A percentile compares a stretch with the other conserved stretches of the same genome.
phyloP scores from a whole-genome alignment of 2,888 invertebrate genomes.

The Heteromurus nitidus region DNA sequence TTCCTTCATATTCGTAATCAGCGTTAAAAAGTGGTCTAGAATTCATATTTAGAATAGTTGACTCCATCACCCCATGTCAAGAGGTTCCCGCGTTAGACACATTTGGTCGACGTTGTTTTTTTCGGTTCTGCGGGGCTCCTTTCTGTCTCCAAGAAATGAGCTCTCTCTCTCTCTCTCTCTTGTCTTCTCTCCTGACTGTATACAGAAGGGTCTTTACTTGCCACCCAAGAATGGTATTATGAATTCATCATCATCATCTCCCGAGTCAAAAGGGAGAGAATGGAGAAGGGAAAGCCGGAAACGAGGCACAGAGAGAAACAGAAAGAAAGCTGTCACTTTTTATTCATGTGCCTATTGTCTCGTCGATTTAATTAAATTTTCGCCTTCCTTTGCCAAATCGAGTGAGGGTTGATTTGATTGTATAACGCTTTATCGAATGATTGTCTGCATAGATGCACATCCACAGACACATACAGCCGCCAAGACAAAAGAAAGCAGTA shows the following conservation, averaged over 20 bases:
- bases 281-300: neutral
- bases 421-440: constrained; percentile 12
- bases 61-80: neutral
- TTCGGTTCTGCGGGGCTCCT: neutral
- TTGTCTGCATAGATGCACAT: neutral
- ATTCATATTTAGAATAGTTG: neutral
- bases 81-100: neutral
- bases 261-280: neutral
- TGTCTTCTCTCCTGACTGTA: neutral
- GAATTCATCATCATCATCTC: constrained; percentile 4
- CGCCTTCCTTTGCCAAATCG: constrained; percentile 30
- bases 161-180: too few species aligned
- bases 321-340: constrained; percentile 38
- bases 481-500: too few species aligned
- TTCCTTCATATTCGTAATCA: neutral
- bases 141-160: too few species aligned
- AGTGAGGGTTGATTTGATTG: constrained; percentile 13
- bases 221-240: constrained; percentile 3
- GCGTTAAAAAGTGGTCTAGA: neutral
- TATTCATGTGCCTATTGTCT: constrained; percentile 49
- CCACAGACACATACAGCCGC: too few species aligned
- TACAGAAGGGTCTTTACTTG: neutral
- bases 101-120: neutral
- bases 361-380: constrained; percentile 55
- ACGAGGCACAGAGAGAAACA: neutral